These are phyloP conservation scores for Orientallactaga bullata DNA, from an alignment of 2,113 vertebrate genomes.

Conservation along the genomic window DNA sequence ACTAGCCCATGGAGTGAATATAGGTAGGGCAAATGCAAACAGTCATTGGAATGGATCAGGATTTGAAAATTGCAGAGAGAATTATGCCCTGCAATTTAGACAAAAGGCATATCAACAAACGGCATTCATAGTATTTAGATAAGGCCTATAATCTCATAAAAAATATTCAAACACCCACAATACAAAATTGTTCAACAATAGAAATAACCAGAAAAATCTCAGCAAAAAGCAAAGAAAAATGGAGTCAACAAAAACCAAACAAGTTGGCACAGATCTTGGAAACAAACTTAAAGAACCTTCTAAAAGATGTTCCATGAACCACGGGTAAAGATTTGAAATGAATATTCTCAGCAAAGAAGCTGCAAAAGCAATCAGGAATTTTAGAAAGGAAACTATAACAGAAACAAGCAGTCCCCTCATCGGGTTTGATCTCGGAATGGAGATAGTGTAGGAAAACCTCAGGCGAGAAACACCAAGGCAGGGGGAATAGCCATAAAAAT, in stretches of 20 bases:
- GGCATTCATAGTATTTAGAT: background rate
- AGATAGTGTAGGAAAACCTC: background rate
- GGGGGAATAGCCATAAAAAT: background rate
- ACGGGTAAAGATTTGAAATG: background rate
- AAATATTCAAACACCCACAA: background rate
- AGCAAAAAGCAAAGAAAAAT: too few species aligned
- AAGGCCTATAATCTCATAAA: background rate
- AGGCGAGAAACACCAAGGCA: background rate
- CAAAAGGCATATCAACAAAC: background rate
- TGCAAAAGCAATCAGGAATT: background rate
- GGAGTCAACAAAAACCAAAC: too few species aligned
- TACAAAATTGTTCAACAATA: background rate
- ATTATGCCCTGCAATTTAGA: background rate
- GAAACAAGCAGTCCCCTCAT: background rate
- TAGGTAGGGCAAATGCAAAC: background rate
- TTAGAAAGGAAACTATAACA: background rate
- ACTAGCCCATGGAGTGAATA: too few species aligned
- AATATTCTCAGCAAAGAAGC: background rate
- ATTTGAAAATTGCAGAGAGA: background rate
- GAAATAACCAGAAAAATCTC: background rate
- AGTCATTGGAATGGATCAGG: too few species aligned
- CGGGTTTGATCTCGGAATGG: background rate
- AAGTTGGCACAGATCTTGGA: background rate
- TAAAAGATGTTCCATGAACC: background rate
- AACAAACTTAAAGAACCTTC: background rate